Conservation (phyloP, 2,113 vertebrate species). For the Gymnocephalus cernua region DNA sequence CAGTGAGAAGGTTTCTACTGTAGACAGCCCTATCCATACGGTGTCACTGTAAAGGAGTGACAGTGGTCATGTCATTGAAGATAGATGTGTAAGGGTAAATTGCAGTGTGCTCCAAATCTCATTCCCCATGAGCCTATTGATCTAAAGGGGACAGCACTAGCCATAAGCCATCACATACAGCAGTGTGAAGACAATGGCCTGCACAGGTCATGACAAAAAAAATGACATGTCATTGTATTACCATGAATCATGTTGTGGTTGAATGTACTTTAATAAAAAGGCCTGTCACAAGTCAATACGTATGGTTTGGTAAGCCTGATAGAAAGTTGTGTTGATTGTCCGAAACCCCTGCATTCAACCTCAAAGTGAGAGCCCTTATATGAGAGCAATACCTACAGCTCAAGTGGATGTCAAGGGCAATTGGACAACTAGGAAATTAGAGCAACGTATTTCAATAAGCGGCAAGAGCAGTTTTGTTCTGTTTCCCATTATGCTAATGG, state of each 20-base stretch:
- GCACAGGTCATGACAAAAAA: conserved; percentile 52
- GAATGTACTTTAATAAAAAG: conserved; percentile 43
- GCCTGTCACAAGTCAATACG: conserved; percentile 18
- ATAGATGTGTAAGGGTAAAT: conserved; percentile 73
- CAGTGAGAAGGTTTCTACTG: not conserved
- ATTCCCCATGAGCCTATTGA: conserved; percentile 69
- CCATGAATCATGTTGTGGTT: conserved; percentile 33
- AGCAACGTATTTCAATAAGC: conserved; percentile 50
- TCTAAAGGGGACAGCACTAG: conserved; percentile 61
- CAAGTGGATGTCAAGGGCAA: conserved; percentile 53
- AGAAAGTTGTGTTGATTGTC: conserved; percentile 40
- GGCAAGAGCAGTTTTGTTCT: conserved; percentile 41
- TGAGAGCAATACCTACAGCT: conserved; percentile 28
- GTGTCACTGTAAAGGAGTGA: conserved; percentile 54
- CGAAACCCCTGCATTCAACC: conserved; percentile 6
- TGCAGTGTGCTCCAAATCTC: conserved; percentile 66
- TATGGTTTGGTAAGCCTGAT: not conserved
- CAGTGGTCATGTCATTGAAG: conserved; percentile 72
- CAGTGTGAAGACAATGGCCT: conserved; percentile 42
- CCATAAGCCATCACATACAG: conserved; percentile 53
- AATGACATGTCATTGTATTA: conserved; percentile 34
- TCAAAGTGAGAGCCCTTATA: conserved; percentile 5
- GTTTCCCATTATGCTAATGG: conserved; percentile 64
- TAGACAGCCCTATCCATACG: conserved; percentile 17
- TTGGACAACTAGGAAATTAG: conserved; percentile 58